A percentile compares a stretch with the other conserved stretches of the same genome.
Conservation (phyloP, 2,888 invertebrate species). For the Cataglyphis albicans region DNA sequence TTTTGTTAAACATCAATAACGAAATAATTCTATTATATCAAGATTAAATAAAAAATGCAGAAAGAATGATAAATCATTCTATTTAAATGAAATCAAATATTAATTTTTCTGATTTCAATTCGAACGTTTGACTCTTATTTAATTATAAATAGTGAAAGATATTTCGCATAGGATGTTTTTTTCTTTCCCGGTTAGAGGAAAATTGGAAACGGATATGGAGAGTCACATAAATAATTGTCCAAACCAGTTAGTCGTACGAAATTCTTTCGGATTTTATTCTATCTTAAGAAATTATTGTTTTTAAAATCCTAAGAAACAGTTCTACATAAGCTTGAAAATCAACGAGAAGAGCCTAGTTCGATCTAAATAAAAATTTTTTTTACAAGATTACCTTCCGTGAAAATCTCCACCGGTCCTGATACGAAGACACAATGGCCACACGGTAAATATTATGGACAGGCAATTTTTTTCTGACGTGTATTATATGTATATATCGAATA, state of each 20-base stretch:
- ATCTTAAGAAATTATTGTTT: constrained; percentile 41
- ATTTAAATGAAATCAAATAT: background rate
- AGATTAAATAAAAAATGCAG: constrained; percentile 5
- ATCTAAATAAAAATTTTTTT: constrained; percentile 24
- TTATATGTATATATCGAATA: constrained; percentile 38
- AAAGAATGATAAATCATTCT: background rate
- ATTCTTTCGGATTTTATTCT: constrained; percentile 46
- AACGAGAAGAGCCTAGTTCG: constrained; percentile 35
- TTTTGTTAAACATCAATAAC: constrained; percentile 17
- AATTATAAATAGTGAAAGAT: background rate
- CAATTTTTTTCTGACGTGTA: constrained; percentile 26
- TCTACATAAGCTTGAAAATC: constrained; percentile 45
- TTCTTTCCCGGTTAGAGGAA: background rate
- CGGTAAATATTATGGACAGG: constrained; percentile 31
- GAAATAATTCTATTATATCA: constrained; percentile 10
- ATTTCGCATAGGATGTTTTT: background rate
- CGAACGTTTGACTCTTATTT: background rate
- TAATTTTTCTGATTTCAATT: background rate
- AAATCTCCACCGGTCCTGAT: constrained; percentile 4
- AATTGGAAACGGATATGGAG: constrained; percentile 13
- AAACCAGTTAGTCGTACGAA: constrained; percentile 35
- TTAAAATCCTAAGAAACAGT: constrained; percentile 50
- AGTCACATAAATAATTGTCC: constrained; percentile 8
- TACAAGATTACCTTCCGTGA: constrained; percentile 40
- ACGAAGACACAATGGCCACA: constrained; percentile 15